Evolutionary conservation across 2,797 vertebrate species (phyloP).

Genomic region (Siniperca undulata): DNA sequence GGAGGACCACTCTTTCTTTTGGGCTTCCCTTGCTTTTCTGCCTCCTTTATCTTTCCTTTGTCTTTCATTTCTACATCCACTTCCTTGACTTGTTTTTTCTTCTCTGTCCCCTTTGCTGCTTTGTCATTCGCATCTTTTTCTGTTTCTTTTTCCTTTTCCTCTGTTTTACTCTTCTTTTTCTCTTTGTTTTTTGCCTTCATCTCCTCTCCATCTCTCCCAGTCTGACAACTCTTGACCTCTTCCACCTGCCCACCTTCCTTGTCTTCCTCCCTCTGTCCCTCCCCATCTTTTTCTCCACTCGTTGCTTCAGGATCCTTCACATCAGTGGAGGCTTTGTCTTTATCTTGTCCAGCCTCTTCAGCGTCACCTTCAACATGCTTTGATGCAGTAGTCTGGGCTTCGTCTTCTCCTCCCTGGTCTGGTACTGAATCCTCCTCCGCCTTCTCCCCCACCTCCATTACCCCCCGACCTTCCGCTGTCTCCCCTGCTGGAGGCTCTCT

Average conservation of each 20-base stretch:
- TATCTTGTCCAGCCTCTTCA: conserved; percentile 43
- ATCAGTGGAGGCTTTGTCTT: conserved; percentile 29
- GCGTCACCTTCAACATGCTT: conserved; percentile 36
- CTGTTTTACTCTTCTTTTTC: conserved; percentile 38
- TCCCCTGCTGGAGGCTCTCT: conserved; percentile 37
- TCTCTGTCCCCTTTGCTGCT: conserved; percentile 41
- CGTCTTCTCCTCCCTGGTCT: conserved; percentile 35
- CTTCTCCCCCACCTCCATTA: conserved; percentile 29
- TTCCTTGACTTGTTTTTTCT: conserved; percentile 52
- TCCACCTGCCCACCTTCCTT: conserved; percentile 11
- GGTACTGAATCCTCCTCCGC: conserved; percentile 28
- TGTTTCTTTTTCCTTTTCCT: conserved; percentile 22
- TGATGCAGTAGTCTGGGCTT: conserved; percentile 15
- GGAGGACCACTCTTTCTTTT: conserved; percentile 74
- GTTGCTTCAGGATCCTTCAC: conserved; percentile 28
- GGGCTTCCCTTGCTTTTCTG: conserved; percentile 78
- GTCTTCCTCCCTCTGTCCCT: conserved; percentile 16
- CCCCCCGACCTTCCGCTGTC: conserved; percentile 42
- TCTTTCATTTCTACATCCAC: conserved; percentile 52
- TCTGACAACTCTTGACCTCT: conserved; percentile 28
- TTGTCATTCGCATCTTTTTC: conserved; percentile 42
- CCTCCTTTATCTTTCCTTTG: conserved; percentile 71
- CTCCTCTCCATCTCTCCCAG: conserved; percentile 25
- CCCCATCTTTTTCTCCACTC: conserved; percentile 31
- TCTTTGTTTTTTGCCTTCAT: conserved; percentile 29